Percentiles rank a stretch among this genome's conserved stretches.
These are phyloP conservation scores for Scaptomyza tumidula DNA, from an alignment of 2,888 invertebrate genomes.

Conservation along the genomic window DNA sequence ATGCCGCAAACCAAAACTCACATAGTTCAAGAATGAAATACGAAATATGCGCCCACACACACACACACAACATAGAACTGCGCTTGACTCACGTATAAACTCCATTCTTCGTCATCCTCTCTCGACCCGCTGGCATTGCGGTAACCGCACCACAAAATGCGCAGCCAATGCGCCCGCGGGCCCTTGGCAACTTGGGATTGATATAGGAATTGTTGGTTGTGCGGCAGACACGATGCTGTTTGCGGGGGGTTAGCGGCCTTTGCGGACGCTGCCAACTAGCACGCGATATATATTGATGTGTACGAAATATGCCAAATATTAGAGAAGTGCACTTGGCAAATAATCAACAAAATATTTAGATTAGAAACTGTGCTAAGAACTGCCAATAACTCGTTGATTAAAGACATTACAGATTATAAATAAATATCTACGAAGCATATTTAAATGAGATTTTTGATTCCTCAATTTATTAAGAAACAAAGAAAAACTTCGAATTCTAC, in stretches of 20 bases:
- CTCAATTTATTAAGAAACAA: too few species aligned
- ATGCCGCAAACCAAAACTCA: constrained; percentile 78
- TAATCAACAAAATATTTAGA: too few species aligned
- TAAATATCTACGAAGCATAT: too few species aligned
- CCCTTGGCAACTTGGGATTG: constrained; percentile 58
- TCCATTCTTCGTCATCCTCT: not conserved
- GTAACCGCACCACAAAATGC: constrained; percentile 69
- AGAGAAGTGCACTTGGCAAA: constrained; percentile 20
- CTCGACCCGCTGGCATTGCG: constrained; percentile 17
- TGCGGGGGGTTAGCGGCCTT: constrained; percentile 9
- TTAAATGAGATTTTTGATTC: too few species aligned
- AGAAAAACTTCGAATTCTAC: too few species aligned
- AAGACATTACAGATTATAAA: not conserved
- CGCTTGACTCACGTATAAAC: constrained; percentile 21
- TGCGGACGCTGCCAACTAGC: constrained; percentile 72
- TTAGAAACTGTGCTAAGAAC: not conserved
- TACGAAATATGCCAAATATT: constrained; percentile 77
- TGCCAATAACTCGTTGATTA: not conserved
- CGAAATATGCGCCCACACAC: constrained; percentile 56
- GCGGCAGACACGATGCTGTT: not conserved
- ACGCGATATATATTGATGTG: constrained; percentile 79
- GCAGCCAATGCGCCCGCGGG: constrained; percentile 72
- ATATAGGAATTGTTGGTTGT: constrained; percentile 25
- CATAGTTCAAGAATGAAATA: constrained; percentile 74
- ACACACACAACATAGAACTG: constrained; percentile 23